These are phyloP conservation scores for Rallus limicola DNA, from an alignment of 2,113 vertebrate genomes.

Conservation along the genomic window DNA sequence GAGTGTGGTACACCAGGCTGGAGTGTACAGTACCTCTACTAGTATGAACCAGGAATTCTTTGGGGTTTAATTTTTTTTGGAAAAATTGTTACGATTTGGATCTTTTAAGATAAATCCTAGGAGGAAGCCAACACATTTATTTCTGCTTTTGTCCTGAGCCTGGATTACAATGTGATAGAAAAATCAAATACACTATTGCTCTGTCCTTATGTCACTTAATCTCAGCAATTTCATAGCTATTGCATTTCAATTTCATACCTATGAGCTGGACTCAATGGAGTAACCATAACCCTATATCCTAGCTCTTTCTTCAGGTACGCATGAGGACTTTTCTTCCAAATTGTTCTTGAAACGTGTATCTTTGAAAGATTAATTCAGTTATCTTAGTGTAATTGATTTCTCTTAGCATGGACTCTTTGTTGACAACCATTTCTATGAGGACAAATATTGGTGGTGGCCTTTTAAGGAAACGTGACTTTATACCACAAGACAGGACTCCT, in stretches of 20 bases:
- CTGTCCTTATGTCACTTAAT: background rate
- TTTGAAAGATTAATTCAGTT: background rate
- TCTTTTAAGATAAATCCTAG: background rate
- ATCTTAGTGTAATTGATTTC: background rate
- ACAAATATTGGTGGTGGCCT: background rate
- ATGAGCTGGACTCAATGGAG: background rate
- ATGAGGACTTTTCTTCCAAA: background rate
- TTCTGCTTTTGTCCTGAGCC: background rate
- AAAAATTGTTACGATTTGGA: background rate
- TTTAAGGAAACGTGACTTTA: background rate
- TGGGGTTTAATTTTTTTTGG: background rate
- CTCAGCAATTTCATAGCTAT: constrained; percentile 40
- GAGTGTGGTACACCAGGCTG: background rate
- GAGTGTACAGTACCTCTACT: rapidly evolving
- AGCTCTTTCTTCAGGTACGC: background rate
- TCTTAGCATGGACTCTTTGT: background rate
- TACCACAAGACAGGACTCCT: background rate
- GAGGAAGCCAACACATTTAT: background rate
- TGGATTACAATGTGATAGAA: background rate
- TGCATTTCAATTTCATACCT: constrained; percentile 51
- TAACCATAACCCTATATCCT: background rate
- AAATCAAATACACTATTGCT: background rate
- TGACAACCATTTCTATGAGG: background rate
- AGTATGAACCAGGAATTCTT: background rate
- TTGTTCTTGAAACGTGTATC: background rate